phyloP scores from a whole-genome alignment of 1,140 invertebrate species.

The Platyscapa corneri region DNA sequence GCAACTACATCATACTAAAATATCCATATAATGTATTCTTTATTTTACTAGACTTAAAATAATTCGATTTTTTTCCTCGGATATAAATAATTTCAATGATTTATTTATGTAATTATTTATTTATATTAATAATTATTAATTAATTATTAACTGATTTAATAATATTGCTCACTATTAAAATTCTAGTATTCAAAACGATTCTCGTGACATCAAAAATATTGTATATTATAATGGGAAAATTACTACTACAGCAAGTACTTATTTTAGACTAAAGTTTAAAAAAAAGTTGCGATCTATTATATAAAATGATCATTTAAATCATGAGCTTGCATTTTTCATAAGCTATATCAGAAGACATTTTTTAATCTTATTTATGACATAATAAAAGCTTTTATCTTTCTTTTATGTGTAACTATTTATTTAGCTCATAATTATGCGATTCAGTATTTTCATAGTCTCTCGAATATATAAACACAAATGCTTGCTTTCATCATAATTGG shows the following conservation, averaged over 20 bases:
- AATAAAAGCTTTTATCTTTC: slow-evolving; percentile 8
- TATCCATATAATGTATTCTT: no score
- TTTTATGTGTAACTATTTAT: slow-evolving; percentile 17
- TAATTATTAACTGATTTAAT: no score
- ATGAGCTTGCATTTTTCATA: slow-evolving; percentile 13
- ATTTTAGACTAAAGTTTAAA: slow-evolving; percentile 2
- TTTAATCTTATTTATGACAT: slow-evolving; percentile 24
- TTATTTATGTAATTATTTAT: no score
- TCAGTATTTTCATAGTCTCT: background rate
- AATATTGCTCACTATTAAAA: background rate
- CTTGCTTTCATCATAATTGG: background rate
- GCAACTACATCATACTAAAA: no score
- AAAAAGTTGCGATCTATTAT: slow-evolving; percentile 6
- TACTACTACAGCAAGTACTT: slow-evolving; percentile 24
- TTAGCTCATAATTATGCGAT: slow-evolving; percentile 26
- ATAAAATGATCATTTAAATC: background rate
- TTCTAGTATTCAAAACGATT: background rate
- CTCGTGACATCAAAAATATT: slow-evolving; percentile 22
- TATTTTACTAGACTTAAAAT: no score
- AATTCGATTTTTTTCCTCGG: no score
- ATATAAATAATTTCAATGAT: no score
- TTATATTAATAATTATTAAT: no score
- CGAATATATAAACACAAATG: background rate
- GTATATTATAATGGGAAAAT: background rate
- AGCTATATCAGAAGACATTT: background rate